Evolutionary conservation across 2,797 vertebrate genomes (phyloP).

Genomic region (Salarias fasciatus): DNA sequence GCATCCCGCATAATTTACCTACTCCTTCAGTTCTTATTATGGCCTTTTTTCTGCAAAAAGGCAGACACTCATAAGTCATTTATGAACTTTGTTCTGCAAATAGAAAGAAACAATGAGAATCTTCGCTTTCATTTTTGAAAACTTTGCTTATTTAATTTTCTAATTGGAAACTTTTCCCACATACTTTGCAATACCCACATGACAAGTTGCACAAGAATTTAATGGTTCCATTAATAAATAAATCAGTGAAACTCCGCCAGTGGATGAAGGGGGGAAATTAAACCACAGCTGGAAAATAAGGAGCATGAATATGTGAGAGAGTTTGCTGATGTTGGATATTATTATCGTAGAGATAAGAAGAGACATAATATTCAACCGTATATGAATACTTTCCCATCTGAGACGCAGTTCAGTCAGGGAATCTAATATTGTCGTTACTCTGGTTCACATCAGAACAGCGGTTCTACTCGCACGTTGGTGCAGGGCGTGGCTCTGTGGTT

Average conservation of each 20-base stretch:
- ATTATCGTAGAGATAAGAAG: conserved; percentile 44
- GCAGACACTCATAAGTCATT: conserved; percentile 55
- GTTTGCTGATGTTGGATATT: conserved; percentile 19
- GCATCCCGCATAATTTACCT: conserved; percentile 49
- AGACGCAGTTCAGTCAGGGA: too few species aligned
- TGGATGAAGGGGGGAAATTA: conserved; percentile 24
- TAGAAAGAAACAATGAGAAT: conserved; percentile 36
- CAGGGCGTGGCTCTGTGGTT: not conserved
- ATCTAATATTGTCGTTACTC: too few species aligned
- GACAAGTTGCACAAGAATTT: conserved; percentile 22
- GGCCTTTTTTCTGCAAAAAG: conserved; percentile 32
- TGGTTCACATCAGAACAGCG: too few species aligned
- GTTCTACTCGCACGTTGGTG: too few species aligned
- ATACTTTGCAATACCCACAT: conserved; percentile 25
- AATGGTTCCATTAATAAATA: conserved; percentile 50
- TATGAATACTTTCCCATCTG: too few species aligned
- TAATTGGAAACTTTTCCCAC: conserved; percentile 41
- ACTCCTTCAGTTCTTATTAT: conserved; percentile 39
- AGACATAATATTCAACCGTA: conserved; percentile 31
- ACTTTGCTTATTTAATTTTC: conserved; percentile 34
- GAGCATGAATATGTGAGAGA: not conserved
- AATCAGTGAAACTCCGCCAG: conserved; percentile 37
- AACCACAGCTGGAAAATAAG: conserved; percentile 14
- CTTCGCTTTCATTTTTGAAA: conserved; percentile 42
- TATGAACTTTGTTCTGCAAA: conserved; percentile 52